A percentile compares a stretch with the other conserved stretches of the same genome.
Evolutionary conservation across 2,888 invertebrate genomes (phyloP).

Genomic region (Elaeidobius kamerunicus): DNA sequence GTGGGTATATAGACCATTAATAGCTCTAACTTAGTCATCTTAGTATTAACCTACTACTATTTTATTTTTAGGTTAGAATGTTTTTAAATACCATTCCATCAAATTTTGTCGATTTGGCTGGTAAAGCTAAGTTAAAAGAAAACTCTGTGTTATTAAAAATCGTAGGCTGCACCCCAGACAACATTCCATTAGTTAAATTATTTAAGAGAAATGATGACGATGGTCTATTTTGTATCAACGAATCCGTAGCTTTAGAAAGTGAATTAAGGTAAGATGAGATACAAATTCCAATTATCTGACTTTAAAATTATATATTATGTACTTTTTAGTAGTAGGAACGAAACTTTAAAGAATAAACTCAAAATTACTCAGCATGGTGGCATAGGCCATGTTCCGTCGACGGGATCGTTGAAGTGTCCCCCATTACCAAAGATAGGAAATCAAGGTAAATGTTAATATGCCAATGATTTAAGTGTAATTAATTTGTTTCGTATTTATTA

Average conservation of each 20-base stretch:
- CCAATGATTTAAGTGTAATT: not conserved
- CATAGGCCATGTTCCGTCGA: constrained; percentile 16
- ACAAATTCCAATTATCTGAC: too few relatives aligned
- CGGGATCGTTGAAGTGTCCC: constrained; percentile 23
- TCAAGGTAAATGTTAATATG: not conserved
- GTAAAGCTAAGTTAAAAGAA: constrained; percentile 54
- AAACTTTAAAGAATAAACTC: constrained; percentile 4
- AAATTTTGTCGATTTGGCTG: constrained; percentile 46
- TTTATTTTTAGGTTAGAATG: constrained; percentile 35
- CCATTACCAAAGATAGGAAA: constrained; percentile 17
- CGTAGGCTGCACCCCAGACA: constrained; percentile 38
- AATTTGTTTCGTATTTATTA: not conserved
- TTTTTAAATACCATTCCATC: constrained; percentile 42
- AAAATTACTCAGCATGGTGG: not conserved
- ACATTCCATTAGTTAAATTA: constrained; percentile 60
- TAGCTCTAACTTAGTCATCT: too few relatives aligned
- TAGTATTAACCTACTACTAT: not conserved
- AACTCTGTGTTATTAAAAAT: constrained; percentile 57
- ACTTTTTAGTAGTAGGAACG: too few relatives aligned
- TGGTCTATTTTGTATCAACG: constrained; percentile 67
- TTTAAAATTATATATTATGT: not conserved
- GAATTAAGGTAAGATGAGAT: constrained; percentile 40
- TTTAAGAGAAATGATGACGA: constrained; percentile 65
- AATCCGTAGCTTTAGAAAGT: constrained; percentile 60
- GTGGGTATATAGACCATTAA: not conserved